Base-by-base conservation (phyloP, 1,140 invertebrate genomes). In the Caenorhabditis latens region DNA sequence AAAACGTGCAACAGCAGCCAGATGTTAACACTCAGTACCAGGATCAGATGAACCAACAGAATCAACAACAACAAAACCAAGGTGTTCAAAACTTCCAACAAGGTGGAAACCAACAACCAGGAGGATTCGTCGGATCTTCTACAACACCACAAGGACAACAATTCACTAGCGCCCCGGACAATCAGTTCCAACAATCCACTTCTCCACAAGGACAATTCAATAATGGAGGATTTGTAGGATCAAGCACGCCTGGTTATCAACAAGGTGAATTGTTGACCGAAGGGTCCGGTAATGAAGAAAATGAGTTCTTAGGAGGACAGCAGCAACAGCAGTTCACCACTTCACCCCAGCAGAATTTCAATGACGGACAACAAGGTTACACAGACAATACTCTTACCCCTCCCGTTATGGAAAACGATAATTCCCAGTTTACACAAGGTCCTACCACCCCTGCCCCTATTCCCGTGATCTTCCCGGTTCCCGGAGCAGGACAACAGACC, bases 291-390 rank as follows among this genome's bases (percentile, higher is more conserved):
- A 67, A 19, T 67, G 63, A 67, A 67, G 63, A 67, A 67, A 67
- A 67, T 67, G 63, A 40, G 40, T 67, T 67, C 63, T 67, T 67
- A 67, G 63, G 63, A 67, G 63, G 63, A 67, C 63, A 67, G 42
- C 63, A 67, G 16, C 50, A 58, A 58, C 67, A 75, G 67, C 67
- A 75, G 67, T 75, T 75, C 67, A 75, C 67, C 40, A 46, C 67
- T 7, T 75, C 42, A 4, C 40, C 42, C 4, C 67, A 75, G 67
- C 43, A 43, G 16, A 32, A 46, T n/a, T 75, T 46, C 67, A 46
- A 46, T 5, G 43, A 75, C 43, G 67, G 42, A 9, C 67, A 75
- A 46, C 67, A 75, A 75, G 67, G 67, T 75, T 75, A 75, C 24
- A 75, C 67, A 43, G 67, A 75, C 9, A 75, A 75, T 19, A 75